Base-by-base conservation (phyloP, 2,797 vertebrate species). In the Ctenopoma multispine region DNA sequence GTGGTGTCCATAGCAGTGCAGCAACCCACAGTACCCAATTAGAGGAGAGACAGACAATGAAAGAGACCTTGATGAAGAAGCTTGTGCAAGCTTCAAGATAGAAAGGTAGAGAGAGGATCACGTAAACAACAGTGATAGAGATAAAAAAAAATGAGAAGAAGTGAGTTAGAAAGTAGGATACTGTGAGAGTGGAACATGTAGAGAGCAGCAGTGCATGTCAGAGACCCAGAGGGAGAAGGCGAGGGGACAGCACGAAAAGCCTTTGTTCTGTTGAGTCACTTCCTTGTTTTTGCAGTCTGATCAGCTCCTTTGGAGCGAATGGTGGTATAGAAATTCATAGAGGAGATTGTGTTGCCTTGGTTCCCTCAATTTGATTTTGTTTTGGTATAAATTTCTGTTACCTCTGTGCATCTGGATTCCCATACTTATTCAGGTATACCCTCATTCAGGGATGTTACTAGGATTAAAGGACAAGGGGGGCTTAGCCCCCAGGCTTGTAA, bases 191-290 rank as follows among this genome's bases (percentile, higher is more conserved):
- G 20, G 41, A 43, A 63, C 68, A 74, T 64, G 59, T 65, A 1
- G 23, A 46, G 60, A 74, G 74, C 44, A 75, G 64, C 62, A 72
- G 24, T 77, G 74, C 15, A 21, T 75, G 60, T 68, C 65, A 54
- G 57, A 77, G 63, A 50, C 58, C 58, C 13, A 4, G 51, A 75
- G 69, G 55, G 58, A 75, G 64, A 72, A 54, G 50, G 36, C 18
- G 56, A 61, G 46, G 58, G 47, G 38, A 31, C 15, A 69, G 47
- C 44, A 66, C 53, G 14, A 77, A 67, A 85, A 51, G 59, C 69
- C 38, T 54, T 41, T 51, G 29, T 84, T 84, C 46, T 85, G 73
- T 80, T 72, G 50, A 84, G 78, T 81, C 77, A 69, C 64, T 71
- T 66, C 23, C 50, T 58, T 17, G 27, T 54, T 68, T 60, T 72